A percentile compares a stretch with the other conserved stretches of the same genome.
Conservation (phyloP, 2,113 vertebrate species). For the Athene cunicularia region DNA sequence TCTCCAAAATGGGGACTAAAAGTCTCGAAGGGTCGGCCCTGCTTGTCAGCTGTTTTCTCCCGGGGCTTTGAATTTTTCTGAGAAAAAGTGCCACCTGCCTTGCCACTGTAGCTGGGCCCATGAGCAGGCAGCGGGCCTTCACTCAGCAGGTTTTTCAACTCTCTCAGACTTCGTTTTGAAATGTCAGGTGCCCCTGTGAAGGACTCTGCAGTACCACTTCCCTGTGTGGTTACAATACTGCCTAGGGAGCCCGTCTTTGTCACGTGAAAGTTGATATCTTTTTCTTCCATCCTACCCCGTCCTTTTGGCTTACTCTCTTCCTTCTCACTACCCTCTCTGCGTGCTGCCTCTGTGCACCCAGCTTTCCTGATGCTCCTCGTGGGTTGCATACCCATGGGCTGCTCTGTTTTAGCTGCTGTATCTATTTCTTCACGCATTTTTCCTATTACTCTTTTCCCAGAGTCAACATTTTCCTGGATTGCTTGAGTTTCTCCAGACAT, state of each 20-base stretch:
- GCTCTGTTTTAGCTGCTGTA: background rate
- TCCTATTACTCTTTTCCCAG: background rate
- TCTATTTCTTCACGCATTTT: slow-evolving; percentile 22
- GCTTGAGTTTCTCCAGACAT: background rate
- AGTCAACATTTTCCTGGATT: background rate
- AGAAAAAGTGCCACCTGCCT: background rate
- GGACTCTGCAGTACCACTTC: background rate
- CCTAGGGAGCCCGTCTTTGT: background rate
- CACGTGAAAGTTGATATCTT: background rate
- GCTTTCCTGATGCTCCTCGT: background rate
- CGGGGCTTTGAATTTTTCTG: slow-evolving; percentile 27
- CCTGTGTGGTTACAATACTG: background rate
- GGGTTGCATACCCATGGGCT: background rate
- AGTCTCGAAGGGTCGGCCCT: slow-evolving; percentile 61
- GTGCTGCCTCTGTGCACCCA: background rate
- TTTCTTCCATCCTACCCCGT: background rate
- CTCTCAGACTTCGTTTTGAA: slow-evolving; percentile 78
- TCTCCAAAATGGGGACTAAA: slow-evolving; percentile 74
- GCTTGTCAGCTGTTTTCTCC: slow-evolving; percentile 62
- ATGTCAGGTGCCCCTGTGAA: background rate
- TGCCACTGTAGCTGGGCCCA: slow-evolving; percentile 27
- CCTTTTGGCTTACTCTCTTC: background rate
- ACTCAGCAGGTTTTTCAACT: slow-evolving; percentile 78
- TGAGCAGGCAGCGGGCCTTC: slow-evolving; percentile 63
- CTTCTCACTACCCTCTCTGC: background rate